A percentile compares a stretch with the other conserved stretches of the same genome.
phyloP scores from a whole-genome alignment of 2,113 vertebrate genomes.

The Nothoprocta pentlandii region DNA sequence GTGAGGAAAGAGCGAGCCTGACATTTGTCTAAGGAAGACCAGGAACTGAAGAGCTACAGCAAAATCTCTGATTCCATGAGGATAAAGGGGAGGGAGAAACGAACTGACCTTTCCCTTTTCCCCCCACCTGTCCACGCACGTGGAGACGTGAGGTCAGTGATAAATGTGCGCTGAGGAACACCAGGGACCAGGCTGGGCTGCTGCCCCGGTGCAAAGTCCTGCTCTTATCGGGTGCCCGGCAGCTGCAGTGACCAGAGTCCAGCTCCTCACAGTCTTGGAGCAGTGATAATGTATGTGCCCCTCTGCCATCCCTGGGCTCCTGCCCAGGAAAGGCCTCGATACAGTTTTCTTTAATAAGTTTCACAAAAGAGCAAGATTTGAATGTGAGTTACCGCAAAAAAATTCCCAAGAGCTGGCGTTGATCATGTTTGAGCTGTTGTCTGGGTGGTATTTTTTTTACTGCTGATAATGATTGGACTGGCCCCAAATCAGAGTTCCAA shows the following conservation, averaged over 20 bases:
- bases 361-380: not conserved
- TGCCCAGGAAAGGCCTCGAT: not conserved
- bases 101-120: not conserved
- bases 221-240: slow-evolving; percentile 16
- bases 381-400: not conserved
- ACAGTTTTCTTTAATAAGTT: not conserved
- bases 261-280: not conserved
- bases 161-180: not conserved
- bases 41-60: not conserved
- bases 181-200: not conserved
- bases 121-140: not conserved
- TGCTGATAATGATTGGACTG: not conserved
- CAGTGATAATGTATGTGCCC: not conserved
- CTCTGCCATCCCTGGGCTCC: rapidly evolving
- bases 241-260: not conserved
- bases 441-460: not conserved
- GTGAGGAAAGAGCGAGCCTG: not conserved
- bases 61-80: not conserved
- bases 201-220: slow-evolving; percentile 19
- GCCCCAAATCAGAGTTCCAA: not conserved
- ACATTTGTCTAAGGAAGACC: not conserved
- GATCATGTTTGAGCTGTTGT: not conserved
- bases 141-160: not conserved
- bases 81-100: not conserved
- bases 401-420: not conserved